Evolutionary conservation across 1,140 invertebrate species (phyloP).

Genomic region (Cydia strobilella): DNA sequence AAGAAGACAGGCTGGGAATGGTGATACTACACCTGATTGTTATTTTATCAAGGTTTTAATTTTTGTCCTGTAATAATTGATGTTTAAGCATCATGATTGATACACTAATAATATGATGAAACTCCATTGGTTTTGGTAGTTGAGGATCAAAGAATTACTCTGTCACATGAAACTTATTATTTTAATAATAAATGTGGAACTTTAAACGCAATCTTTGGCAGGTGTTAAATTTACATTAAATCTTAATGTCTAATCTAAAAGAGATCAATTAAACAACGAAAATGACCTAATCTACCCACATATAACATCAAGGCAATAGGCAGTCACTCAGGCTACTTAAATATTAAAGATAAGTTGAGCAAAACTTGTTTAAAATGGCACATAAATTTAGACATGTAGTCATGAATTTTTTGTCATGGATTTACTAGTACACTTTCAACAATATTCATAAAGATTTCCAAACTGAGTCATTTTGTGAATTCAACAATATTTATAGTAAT

Average conservation of each 20-base stretch:
- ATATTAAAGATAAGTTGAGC: constrained; percentile 48
- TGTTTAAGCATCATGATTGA: not conserved
- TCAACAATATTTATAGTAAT: not conserved
- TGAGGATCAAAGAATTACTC: not conserved
- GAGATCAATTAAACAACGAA: constrained; percentile 54
- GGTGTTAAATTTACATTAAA: constrained; percentile 35
- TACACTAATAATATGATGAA: too few relatives aligned
- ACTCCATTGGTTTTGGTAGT: not conserved
- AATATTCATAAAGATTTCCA: not conserved
- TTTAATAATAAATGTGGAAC: constrained; percentile 36
- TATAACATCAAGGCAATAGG: constrained; percentile 20
- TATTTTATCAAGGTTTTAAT: not conserved
- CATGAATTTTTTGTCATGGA: not conserved
- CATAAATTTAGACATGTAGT: not conserved
- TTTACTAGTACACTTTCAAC: not conserved
- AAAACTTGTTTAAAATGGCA: constrained; percentile 37
- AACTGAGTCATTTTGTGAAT: not conserved
- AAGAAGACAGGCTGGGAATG: too few relatives aligned
- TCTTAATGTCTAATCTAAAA: constrained; percentile 54
- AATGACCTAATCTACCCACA: constrained; percentile 14
- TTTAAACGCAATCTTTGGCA: constrained; percentile 58
- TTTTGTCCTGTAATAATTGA: too few relatives aligned
- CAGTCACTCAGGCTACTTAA: not conserved
- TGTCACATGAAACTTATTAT: not conserved
- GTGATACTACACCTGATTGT: too few relatives aligned